Base-by-base conservation (phyloP, 2,797 vertebrate genomes). In the Rhadinocentrus ornatus region DNA sequence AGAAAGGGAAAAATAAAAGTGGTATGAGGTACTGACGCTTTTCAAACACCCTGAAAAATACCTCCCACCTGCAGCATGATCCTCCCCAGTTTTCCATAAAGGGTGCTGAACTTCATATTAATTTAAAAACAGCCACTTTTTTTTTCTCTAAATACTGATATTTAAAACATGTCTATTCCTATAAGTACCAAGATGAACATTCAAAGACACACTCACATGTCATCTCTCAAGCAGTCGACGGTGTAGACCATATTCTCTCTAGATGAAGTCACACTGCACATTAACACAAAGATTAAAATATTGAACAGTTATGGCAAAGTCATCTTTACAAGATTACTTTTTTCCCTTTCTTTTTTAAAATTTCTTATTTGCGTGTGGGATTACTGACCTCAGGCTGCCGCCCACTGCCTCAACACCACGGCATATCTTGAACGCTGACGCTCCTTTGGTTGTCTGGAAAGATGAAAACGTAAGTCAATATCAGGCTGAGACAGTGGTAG, bases 401-500 rank as follows among this genome's bases (percentile, higher is more conserved):
- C 98, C 98, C 69, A 99, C 95, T 62, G 96, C 96, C 93, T 99
- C 97, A 39, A 99, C 88, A 71, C 97, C 96, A 50, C 95, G 96
- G 63, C 96, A 97, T 86, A 99, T 98, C 91, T 93, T 96, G 84
- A 99, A 99, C 60, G 97, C 93, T 1, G 98, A 99, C 0, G 96
- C 97, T 90, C 98, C 98, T 93, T 99, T 99, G 62, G 98, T 99
- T 16, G 97, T 97, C 98, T 99, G 82, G 18, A 80, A 69, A 71
- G 31, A 6, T 8, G 53, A 3, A 77, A 67, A 67, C 16, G 15
- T 2, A 39, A n/a, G 26, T 71, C 4, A 73, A 48, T 32, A 66
- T 15, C 20, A 27, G 63, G 22, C 15, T 29, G 15, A 64, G 11
- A 73, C 12, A 53, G 31, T 32, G 31, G 31, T 3, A 26, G 62